These are phyloP conservation scores for Papilio aristodemus DNA, from an alignment of 1,140 invertebrate species.

Conservation along the genomic window DNA sequence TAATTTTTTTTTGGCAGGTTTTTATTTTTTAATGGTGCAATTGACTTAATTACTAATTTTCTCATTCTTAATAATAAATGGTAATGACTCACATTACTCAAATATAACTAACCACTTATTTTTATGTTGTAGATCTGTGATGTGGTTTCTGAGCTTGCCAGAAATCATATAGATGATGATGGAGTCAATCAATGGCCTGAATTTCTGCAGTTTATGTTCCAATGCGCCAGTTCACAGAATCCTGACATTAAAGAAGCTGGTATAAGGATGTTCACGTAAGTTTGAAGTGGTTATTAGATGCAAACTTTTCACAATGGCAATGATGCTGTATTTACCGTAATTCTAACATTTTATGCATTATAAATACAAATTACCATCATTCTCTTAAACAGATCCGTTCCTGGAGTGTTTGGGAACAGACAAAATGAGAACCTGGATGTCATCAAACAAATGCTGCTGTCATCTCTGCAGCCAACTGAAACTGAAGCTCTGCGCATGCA, in stretches of 20 bases:
- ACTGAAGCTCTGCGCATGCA: conserved; percentile 89
- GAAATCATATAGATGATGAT: conserved; percentile 97
- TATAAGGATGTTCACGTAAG: conserved; percentile 95
- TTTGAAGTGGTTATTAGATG: conserved; percentile 37
- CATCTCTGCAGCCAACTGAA: conserved; percentile 86
- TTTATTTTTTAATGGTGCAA: background rate
- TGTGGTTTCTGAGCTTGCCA: conserved; percentile 94
- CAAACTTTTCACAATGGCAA: background rate
- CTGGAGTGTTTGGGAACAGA: conserved; percentile 97
- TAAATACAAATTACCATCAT: background rate
- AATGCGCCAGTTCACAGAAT: conserved; percentile 92
- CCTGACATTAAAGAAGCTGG: conserved; percentile 95
- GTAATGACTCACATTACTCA: conserved; percentile 17
- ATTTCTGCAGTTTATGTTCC: conserved; percentile 97
- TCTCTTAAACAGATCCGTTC: conserved; percentile 87
- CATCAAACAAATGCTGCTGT: conserved; percentile 96
- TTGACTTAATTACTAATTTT: background rate
- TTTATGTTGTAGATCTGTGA: conserved; percentile 86
- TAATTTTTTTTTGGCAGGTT: background rate
- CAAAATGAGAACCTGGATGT: conserved; percentile 94
- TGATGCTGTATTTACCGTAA: background rate
- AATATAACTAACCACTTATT: background rate
- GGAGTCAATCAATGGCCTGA: conserved; percentile 98
- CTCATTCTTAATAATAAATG: background rate
- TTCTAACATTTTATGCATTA: background rate